Base-by-base conservation (phyloP, 2,113 vertebrate species). In the Brachyhypopomus occidentalis region DNA sequence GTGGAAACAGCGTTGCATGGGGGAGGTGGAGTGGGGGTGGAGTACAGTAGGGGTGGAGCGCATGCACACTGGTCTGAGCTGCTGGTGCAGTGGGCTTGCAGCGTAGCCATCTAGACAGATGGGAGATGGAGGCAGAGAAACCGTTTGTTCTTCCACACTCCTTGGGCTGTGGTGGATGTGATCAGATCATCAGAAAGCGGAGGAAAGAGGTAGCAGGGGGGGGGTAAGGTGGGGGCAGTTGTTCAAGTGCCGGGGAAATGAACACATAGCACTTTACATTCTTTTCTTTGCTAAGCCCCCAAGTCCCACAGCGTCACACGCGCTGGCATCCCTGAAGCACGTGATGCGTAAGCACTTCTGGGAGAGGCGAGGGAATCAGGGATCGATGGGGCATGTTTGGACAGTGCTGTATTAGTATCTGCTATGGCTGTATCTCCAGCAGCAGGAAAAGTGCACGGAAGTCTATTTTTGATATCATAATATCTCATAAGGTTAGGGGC, bases 61-160 rank as follows among this genome's bases (percentile, higher is more conserved):
- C 66, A 41, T n/a, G 30, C 63, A 30, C 16, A n/a, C 41, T 17
- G n/a, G n/a, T 11, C 59, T 80, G 73, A 85, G 81, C 84, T 85
- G 81, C 72, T 72, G 73, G 41, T 69, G 82, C 73, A 83, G 69
- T 14, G 77, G 64, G 25, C 12, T 66, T 17, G n/a, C 45, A 60
- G 22, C 58, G 63, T 34, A 38, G 34, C 63, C 3, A 63, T 25
- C 8, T 30, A 66, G 27, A 66, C 36, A 76, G 60, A 22, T 30
- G 19, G 16, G 59, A 63, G 59, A 77, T n/a, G 48, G 36, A 48
- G 14, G 8, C 55, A 3, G 19, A 71, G 45, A 64, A 22, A 34
- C 11, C n/a, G 41, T 63, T 14, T 72, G 34, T 60, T 36, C 36
- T 30, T 22, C 45, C 19, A 30, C 22, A 45, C 69, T 62, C 41